Base-by-base conservation (phyloP, 2,888 invertebrate genomes). In the Heliconius charithonia region DNA sequence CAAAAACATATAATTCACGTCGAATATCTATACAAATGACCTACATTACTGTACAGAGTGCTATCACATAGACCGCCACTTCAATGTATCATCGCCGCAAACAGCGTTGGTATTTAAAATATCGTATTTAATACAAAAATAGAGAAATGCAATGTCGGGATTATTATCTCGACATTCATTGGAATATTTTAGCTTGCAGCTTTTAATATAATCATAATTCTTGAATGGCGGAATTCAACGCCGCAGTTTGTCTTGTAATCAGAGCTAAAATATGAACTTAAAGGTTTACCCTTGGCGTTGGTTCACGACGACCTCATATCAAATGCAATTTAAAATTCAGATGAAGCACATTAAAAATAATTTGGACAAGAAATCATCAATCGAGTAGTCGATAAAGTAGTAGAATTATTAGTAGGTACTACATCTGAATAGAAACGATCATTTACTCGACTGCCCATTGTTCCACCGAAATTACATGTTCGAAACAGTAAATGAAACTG, bases 401-500 rank as follows among this genome's bases (percentile, higher is more conserved):
- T 41, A 74, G 19, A 41, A 74, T 63, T 63, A 65, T 45, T 65
- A 56, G 41, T 22, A 51, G 7, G 51, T 77, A 71, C 72, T 22
- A 32, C 12, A 27, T 66, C 65, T 66, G 56, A 72, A 77, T 72
- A 72, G 66, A 65, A 77, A 77, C 51, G 56, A 73, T 51, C 56
- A 56, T 73, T 75, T 77, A 22, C 27, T 41, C 51, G 66, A 62
- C 62, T 71, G 45, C 41, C 76, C 75, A 81, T 82, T 81, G 80
- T 82, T 37, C 75, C 72, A 66, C 29, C 37, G 62, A 80, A 78
- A 80, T 81, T 81, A 81, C 56, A 77, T 67, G 71, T 70, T 76
- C 41, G 41, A 41, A 78, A 70, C 41, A 32, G 62, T 76, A 71
- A 51, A 75, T 79, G 77, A 82, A 69, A 81, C 80, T 79, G 80